Base-by-base conservation (phyloP, 2,797 vertebrate genomes). In the Coregonus suidteri region DNA sequence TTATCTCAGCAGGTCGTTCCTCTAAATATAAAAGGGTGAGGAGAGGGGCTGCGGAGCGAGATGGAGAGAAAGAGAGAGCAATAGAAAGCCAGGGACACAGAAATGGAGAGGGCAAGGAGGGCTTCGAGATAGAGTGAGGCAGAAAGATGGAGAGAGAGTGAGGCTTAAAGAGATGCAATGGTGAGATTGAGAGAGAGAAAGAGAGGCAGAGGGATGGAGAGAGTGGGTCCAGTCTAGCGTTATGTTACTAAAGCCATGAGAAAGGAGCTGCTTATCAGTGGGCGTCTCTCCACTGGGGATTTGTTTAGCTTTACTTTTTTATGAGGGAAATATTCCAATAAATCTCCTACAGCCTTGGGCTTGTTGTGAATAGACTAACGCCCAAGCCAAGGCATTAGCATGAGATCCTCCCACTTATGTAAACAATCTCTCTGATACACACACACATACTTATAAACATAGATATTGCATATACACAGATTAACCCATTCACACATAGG, bases 241-340 rank as follows among this genome's bases (percentile, higher is more conserved):
- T 25, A 11, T 4, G n/a, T 74, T 67, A 70, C 59, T 75, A 41
- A 78, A 79, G 78, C 52, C 31, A 47, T 76, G 52, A 81, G 80
- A 87, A 72, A 9, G 35, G 51, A 75, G 51, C 37, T 79, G 82
- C 83, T 86, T 82, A 82, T 87, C 81, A 77, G 85, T 80, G 86
- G 79, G 88, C 34, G 73, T 88, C 81, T 86, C 87, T 80, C 79
- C 82, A 80, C 74, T 74, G 37, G 54, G 83, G 89, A 87, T 90
- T 90, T 91, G 87, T 92, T 91, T 85, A 87, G 88, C 85, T 91
- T 90, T 88, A 66, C 75, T 89, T 81, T 53, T 87, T 91, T 86
- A 88, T 88, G 90, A 91, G 88, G 87, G 83, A 89, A 90, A 92
- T 89, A 87, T 92, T 86, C 82, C 81, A 85, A 84, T 83, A 81